These are phyloP conservation scores for Liolophura sinensis DNA, from an alignment of 1,140 invertebrate species.

Conservation along the genomic window DNA sequence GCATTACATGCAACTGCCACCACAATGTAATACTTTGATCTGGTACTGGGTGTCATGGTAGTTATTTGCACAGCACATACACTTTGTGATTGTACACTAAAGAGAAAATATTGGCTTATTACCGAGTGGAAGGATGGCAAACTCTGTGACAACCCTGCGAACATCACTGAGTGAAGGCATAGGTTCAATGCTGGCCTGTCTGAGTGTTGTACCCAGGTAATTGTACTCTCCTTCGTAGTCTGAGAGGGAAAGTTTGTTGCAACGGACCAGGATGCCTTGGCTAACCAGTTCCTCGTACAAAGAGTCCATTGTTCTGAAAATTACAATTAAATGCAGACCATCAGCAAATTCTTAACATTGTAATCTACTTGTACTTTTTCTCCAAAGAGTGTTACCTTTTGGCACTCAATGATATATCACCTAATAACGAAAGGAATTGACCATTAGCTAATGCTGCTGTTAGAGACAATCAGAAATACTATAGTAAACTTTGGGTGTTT, in stretches of 20 bases:
- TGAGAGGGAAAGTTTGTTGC: constrained; percentile 71
- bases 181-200: constrained; percentile 63
- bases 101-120: constrained; percentile 19
- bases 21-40: too few species aligned
- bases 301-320: constrained; percentile 50
- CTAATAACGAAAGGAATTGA: too few species aligned
- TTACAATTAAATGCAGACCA: constrained; percentile 1
- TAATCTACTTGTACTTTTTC: too few species aligned
- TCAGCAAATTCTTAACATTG: not conserved
- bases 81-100: not conserved
- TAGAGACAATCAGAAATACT: too few species aligned
- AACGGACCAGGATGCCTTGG: constrained; percentile 83
- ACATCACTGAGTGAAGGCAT: constrained; percentile 75
- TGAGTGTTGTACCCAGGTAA: constrained; percentile 64
- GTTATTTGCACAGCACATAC: too few species aligned
- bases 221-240: constrained; percentile 83
- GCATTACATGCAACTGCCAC: too few species aligned
- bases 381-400: too few species aligned
- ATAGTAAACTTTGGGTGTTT: too few species aligned
- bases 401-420: too few species aligned
- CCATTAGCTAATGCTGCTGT: too few species aligned
- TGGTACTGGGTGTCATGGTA: too few species aligned
- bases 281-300: constrained; percentile 85
- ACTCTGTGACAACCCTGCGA: constrained; percentile 84
- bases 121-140: constrained; percentile 85